Percentiles rank a stretch among this genome's conserved stretches.
Conservation (phyloP, 2,888 invertebrate species). For the Chloroclysta siterata region DNA sequence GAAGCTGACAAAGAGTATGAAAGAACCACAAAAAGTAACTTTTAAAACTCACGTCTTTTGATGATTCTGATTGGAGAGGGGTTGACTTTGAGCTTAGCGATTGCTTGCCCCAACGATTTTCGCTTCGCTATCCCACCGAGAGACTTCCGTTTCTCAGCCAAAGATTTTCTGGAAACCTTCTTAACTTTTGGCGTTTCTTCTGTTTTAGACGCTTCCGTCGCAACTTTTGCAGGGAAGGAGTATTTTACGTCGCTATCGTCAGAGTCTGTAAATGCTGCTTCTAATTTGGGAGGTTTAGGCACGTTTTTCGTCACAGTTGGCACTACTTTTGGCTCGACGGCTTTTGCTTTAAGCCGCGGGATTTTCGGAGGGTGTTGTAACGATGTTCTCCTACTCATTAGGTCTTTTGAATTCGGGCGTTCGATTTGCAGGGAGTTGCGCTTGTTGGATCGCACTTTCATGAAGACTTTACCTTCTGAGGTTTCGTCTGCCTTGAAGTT, state of each 20-base stretch:
- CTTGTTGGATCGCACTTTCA: conserved; percentile 71
- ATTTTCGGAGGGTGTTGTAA: conserved; percentile 74
- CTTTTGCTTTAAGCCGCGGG: conserved; percentile 66
- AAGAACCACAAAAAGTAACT: background rate
- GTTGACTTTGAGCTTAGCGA: conserved; percentile 54
- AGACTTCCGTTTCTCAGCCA: conserved; percentile 66
- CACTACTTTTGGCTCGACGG: conserved; percentile 51
- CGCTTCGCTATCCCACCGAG: conserved; percentile 68
- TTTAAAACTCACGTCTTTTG: conserved; percentile 70
- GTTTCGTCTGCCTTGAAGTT: conserved; percentile 61
- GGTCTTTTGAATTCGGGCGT: conserved; percentile 71
- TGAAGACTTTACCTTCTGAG: conserved; percentile 62
- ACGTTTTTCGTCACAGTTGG: conserved; percentile 46
- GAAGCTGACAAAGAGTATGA: background rate
- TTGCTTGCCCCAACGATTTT: conserved; percentile 65
- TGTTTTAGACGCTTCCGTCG: conserved; percentile 46
- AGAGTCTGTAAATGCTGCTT: conserved; percentile 66
- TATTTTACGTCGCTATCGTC: conserved; percentile 79
- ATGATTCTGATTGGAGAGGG: conserved; percentile 56
- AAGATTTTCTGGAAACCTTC: conserved; percentile 54
- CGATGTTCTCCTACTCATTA: conserved; percentile 69
- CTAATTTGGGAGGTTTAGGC: conserved; percentile 50
- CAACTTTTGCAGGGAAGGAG: conserved; percentile 67
- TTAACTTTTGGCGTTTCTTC: conserved; percentile 45
- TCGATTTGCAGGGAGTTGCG: conserved; percentile 75